Evolutionary conservation across 2,113 vertebrate genomes (phyloP).

Genomic region (Erythrocercus mccallii): DNA sequence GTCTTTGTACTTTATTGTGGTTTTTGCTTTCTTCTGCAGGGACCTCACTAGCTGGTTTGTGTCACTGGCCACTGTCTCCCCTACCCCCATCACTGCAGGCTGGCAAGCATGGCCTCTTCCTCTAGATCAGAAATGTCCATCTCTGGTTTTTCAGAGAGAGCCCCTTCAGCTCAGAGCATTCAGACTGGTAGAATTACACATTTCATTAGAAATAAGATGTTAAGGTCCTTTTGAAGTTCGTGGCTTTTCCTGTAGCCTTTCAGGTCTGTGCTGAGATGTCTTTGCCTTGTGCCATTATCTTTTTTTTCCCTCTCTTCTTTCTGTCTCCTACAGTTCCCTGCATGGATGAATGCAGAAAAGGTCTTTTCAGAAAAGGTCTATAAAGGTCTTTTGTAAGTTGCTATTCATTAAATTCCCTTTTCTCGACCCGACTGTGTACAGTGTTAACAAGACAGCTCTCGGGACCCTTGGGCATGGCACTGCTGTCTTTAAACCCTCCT

Average conservation of each 20-base stretch:
- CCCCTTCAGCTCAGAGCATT: neutral
- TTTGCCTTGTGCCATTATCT: neutral
- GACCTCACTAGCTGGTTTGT: neutral
- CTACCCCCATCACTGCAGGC: neutral
- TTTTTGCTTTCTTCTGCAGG: neutral
- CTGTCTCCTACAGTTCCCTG: neutral
- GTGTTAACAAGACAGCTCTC: neutral
- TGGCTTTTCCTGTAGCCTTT: constrained; percentile 2
- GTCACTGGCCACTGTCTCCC: neutral
- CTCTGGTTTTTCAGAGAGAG: neutral
- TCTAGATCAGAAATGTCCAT: neutral
- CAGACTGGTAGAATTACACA: neutral
- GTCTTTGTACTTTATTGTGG: neutral
- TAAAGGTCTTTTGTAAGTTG: neutral
- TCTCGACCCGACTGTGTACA: neutral
- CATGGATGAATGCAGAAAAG: neutral
- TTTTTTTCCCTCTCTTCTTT: neutral
- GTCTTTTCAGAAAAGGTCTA: neutral
- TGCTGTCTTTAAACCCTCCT: neutral
- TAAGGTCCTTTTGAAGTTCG: neutral
- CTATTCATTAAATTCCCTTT: neutral
- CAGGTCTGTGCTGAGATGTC: neutral
- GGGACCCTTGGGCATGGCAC: neutral
- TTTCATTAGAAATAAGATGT: neutral
- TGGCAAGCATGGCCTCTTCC: neutral